Evolutionary conservation across 2,888 invertebrate genomes (phyloP).

Genomic region (Lithophane leautieri): DNA sequence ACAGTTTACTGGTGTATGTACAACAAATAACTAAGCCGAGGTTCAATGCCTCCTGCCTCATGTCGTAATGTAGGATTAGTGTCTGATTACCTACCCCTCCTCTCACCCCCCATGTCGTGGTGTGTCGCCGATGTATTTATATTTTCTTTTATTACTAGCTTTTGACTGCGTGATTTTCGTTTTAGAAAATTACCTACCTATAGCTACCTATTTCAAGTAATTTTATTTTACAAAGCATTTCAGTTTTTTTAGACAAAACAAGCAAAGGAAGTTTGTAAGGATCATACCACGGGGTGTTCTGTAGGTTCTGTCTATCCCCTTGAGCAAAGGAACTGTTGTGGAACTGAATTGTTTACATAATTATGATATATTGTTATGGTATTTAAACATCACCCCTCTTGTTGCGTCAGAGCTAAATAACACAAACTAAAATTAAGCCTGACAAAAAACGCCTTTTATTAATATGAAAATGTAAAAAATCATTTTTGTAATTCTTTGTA

Average conservation of each 20-base stretch:
- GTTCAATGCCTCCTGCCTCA: constrained; percentile 47
- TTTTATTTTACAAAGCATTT: not conserved
- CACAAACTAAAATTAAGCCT: not conserved
- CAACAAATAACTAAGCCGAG: constrained; percentile 16
- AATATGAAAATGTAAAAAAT: too few species aligned
- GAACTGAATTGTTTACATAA: too few species aligned
- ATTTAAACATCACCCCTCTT: not conserved
- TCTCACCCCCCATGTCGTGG: constrained; percentile 19
- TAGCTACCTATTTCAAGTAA: not conserved
- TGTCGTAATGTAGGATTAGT: constrained; percentile 57
- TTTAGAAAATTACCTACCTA: not conserved
- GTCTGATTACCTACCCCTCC: constrained; percentile 53
- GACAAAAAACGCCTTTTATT: too few species aligned
- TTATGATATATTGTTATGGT: not conserved
- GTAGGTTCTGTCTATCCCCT: not conserved
- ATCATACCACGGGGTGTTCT: not conserved
- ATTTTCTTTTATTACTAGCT: constrained; percentile 18
- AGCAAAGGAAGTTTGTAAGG: not conserved
- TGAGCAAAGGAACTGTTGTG: not conserved
- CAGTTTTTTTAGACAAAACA: not conserved
- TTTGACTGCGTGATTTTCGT: not conserved
- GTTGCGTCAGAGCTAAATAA: not conserved
- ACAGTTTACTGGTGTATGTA: constrained; percentile 28
- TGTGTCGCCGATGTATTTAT: constrained; percentile 33
- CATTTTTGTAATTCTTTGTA: not conserved